Percentiles rank a stretch among this genome's conserved stretches.
Conservation (phyloP, 2,113 vertebrate genomes). For the Tupaia chinensis region DNA sequence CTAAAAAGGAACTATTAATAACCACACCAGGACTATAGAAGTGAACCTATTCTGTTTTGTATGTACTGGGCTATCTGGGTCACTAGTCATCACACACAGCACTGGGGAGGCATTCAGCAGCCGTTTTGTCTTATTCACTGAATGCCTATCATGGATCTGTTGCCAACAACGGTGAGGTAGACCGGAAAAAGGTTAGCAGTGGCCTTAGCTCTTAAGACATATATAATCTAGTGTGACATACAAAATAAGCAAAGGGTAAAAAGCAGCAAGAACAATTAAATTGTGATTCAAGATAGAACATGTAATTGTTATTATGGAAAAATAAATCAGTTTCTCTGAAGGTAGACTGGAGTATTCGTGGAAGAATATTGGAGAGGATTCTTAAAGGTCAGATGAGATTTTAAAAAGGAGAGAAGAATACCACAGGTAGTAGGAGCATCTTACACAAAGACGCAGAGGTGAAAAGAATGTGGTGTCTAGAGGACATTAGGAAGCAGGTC, state of each 20-base stretch:
- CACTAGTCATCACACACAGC: neutral
- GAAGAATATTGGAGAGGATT: neutral
- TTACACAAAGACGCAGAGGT: neutral
- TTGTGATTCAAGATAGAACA: neutral
- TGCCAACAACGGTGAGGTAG: neutral
- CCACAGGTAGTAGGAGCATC: neutral
- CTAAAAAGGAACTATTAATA: neutral
- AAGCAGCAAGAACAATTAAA: conserved; percentile 23
- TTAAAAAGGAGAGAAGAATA: neutral
- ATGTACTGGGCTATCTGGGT: neutral
- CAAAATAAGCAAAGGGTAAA: neutral
- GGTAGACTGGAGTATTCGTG: neutral
- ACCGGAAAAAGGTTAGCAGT: neutral
- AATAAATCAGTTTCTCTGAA: neutral
- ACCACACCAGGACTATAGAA: neutral
- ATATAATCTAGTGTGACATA: neutral
- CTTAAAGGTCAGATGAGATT: neutral
- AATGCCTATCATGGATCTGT: neutral
- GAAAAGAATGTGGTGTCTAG: neutral
- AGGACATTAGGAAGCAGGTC: neutral
- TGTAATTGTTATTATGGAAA: neutral
- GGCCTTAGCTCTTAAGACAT: neutral
- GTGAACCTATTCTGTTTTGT: neutral
- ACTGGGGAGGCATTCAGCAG: neutral
- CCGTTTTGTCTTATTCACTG: neutral